A percentile compares a stretch with the other conserved stretches of the same genome.
Evolutionary conservation across 2,888 invertebrate genomes (phyloP).

Genomic region (Ceratothoa steindachneri): DNA sequence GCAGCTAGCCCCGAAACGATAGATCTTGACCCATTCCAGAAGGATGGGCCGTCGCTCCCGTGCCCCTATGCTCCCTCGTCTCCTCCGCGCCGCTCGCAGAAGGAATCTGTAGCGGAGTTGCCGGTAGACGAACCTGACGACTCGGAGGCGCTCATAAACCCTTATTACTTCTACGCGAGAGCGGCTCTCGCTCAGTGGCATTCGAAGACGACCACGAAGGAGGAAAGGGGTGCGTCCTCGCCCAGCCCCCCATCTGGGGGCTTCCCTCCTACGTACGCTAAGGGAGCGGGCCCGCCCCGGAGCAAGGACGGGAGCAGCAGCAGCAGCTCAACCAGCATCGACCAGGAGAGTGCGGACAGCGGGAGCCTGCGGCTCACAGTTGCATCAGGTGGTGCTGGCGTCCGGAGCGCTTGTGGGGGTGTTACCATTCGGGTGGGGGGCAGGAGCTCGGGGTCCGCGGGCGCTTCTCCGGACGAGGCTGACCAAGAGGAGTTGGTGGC

Average conservation of each 20-base stretch:
- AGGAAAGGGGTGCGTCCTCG: background rate
- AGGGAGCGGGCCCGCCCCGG: background rate
- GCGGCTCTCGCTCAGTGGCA: constrained; percentile 46
- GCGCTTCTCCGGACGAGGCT: constrained; percentile 18
- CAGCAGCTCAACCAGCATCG: background rate
- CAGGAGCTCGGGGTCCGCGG: constrained; percentile 18
- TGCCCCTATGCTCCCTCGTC: constrained; percentile 30
- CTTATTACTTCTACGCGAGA: constrained; percentile 45
- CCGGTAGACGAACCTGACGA: constrained; percentile 37
- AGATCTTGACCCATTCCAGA: constrained; percentile 12
- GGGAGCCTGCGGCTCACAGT: background rate
- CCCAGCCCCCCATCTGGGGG: background rate
- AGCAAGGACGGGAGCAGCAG: constrained; percentile 5
- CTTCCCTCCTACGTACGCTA: background rate
- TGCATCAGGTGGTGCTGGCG: no score
- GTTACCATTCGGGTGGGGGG: constrained; percentile 19
- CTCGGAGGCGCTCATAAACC: constrained; percentile 36
- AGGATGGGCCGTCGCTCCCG: constrained; percentile 8
- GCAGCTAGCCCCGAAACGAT: background rate
- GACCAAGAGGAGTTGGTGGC: no score
- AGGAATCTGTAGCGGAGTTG: constrained; percentile 32
- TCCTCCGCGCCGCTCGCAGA: constrained; percentile 25
- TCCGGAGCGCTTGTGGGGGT: no score
- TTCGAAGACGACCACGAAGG: background rate
- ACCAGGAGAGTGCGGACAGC: background rate